Conservation (phyloP, 2,113 vertebrate genomes). For the Pedionomus torquatus region DNA sequence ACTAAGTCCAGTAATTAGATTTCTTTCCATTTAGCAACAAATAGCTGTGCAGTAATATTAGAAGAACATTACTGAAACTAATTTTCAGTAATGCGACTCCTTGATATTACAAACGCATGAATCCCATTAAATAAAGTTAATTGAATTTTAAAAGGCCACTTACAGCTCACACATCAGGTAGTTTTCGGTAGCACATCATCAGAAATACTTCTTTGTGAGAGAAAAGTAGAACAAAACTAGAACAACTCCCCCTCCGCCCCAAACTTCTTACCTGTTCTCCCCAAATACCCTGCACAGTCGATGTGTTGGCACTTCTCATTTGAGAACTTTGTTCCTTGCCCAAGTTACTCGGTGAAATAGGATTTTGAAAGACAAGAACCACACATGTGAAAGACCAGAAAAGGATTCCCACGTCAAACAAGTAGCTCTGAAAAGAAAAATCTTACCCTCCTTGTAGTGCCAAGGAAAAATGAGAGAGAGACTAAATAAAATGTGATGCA, state of each 20-base stretch:
- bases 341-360: background rate
- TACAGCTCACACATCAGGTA: slow-evolving; percentile 55
- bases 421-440: background rate
- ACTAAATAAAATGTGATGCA: background rate
- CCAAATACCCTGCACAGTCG: background rate
- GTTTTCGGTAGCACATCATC: slow-evolving; percentile 54
- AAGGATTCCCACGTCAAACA: background rate
- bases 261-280: background rate
- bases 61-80: slow-evolving; percentile 65
- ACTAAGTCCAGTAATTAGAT: slow-evolving; percentile 27
- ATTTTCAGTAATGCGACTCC: slow-evolving; percentile 68
- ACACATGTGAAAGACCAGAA: background rate
- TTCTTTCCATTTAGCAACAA: slow-evolving; percentile 57
- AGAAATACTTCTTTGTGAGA: background rate
- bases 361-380: background rate
- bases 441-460: background rate
- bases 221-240: background rate
- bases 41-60: slow-evolving; percentile 52
- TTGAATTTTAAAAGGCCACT: slow-evolving; percentile 72
- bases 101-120: slow-evolving; percentile 65
- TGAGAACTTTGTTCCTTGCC: background rate
- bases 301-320: background rate
- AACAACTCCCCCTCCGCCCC: background rate
- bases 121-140: slow-evolving; percentile 72
- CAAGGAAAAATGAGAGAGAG: background rate